Evolutionary conservation across 2,797 vertebrate species (phyloP), one percentile per base, ranked within the genome.

Genomic region (Syngnathus rostellatus): DNA sequence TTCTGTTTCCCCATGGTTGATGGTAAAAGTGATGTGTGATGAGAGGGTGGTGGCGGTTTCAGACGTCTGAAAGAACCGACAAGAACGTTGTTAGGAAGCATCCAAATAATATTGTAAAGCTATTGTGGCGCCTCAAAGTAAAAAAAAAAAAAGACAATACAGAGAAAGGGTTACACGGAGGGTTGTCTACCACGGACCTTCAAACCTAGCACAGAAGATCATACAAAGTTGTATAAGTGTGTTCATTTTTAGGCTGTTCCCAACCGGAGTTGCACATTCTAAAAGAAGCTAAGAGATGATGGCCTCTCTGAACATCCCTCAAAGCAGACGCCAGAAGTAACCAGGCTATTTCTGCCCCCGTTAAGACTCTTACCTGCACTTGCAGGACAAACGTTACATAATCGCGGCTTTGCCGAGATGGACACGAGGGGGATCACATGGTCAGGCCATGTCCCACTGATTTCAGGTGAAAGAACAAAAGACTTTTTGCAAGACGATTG

Each of bases 1-100:
- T 98, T 99, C 88, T 99, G 97, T 79, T 99, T 99, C 75, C 97
- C 97, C 97, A 99, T 99, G 74, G 75, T 60, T 0, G 76, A 85
- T 16, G 60, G n/a, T 19, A 1, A 25, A 7, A 43, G 14, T n/a
- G 46, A 38, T 6, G 64, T 60, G 55, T 39, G 72, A 62, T 19
- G 72, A 50, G 77, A 75, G 58, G 66, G 48, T 21, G 69, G 68
- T 46, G 65, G 66, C 11, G 64, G 60, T 70, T 76, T 72, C 67
- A 16, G 72, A 73, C 72, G 81, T 77, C 59, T 43, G 72, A 65
- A 11, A 62, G 23, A 0, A 12, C 38, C 5, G 41, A n/a, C 11
- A 9, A 31, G 16, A 37, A 46, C 61, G 2, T 10, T 37, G 41
- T 45, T 70, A 68, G 65, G 63, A 71, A 23, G 66, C 8, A 68